Evolutionary conservation across 2,113 vertebrate species (phyloP).

Genomic region (Platanista minor): DNA sequence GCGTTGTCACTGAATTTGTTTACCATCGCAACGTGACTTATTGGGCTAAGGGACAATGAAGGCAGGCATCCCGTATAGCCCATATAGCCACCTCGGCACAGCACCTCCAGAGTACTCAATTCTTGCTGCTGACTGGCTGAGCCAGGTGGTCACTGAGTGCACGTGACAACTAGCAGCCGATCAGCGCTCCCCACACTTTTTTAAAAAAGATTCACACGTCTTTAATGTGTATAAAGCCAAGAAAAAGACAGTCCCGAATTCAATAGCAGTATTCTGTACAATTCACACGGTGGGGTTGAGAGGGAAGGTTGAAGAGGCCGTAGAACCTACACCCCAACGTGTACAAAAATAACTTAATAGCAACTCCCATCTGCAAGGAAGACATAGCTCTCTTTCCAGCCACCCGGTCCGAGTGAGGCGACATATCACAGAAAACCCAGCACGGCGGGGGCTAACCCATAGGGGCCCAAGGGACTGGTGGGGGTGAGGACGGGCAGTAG

Average conservation of each 20-base stretch:
- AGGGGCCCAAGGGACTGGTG: neutral
- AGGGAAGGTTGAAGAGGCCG: neutral
- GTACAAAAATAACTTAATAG: neutral
- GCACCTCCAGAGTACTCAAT: rapidly evolving
- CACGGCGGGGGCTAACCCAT: neutral
- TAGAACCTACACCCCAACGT: neutral
- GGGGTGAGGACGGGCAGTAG: neutral
- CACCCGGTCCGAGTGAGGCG: neutral
- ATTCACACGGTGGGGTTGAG: neutral
- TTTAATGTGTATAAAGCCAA: neutral
- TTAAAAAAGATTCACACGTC: neutral
- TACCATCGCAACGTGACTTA: neutral
- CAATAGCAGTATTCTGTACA: neutral
- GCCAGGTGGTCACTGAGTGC: neutral
- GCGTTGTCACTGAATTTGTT: neutral
- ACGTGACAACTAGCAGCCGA: neutral
- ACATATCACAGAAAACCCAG: neutral
- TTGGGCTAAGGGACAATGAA: neutral
- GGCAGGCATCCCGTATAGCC: neutral
- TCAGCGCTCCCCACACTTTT: neutral
- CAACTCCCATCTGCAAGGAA: neutral
- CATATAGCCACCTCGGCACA: neutral
- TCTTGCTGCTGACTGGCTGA: neutral
- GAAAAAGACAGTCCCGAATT: neutral
- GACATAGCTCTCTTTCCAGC: neutral